Evolutionary conservation across 2,888 invertebrate species (phyloP), one percentile per base, ranked within the genome.

Genomic region (Teleiodes luculella): DNA sequence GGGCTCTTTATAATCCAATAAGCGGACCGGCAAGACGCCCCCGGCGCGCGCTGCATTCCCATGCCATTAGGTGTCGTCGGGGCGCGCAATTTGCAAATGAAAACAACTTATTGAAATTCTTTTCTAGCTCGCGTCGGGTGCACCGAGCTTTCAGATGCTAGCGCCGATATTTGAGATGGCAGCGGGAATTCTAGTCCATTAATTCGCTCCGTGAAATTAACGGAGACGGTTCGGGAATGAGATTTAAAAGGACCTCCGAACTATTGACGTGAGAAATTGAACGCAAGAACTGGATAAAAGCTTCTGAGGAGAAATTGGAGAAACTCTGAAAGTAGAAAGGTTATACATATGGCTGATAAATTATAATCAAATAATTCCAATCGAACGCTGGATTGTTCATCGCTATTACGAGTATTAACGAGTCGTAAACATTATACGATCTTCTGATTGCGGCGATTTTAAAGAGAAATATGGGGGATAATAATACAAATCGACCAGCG

Each of bases 31-130:
- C 59, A 56, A 60, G 56, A 58, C 55, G 55, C 62, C 72, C 70
- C 69, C 68, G 73, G 78, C 80, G 73, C 73, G 71, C 74, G 72
- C 72, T 68, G 74, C 80, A 85, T 86, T 84, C 83, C 78, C 79
- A 83, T 86, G 84, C 84, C 84, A 86, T 86, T 87, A 87, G 84
- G 81, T 86, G 84, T 87, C 86, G 78, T 73, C 74, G 78, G 71
- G 78, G 77, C 76, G 80, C 83, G 82, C 83, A 85, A 87, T 89
- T 88, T 87, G 87, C 86, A 86, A 89, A 89, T 87, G 86, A 87
- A 87, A 86, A 87, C 86, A 87, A 89, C 86, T 88, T 88, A 88
- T 87, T 88, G 88, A 87, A 89, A 88, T 89, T 88, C 87, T 83
- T 86, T 78, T 74, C 71, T 79, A 75, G 75, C 70, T 70, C 73